Evolutionary conservation across 2,888 invertebrate genomes (phyloP), one percentile per base, ranked within the genome.

Genomic region (Aleiodes alternator): DNA sequence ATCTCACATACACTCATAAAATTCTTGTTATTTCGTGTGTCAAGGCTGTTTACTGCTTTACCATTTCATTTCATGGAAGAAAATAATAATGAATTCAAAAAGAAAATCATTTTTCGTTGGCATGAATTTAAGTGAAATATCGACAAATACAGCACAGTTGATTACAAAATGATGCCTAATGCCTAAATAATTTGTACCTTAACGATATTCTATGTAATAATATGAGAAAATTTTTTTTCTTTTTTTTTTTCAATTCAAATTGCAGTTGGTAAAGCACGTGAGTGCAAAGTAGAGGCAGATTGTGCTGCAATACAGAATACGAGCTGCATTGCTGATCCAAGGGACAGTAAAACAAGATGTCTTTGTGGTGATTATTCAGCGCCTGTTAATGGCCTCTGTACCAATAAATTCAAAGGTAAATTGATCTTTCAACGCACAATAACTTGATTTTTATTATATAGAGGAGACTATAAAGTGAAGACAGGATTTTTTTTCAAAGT

Each of bases 331-430:
- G 89, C 92, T 72, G 94, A 94, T 48, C 91, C 91, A 66, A 92
- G 91, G 80, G 94, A 94, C 82, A 90, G 91, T 1, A 91, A 91
- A 79, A 90, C 91, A 14, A 90, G 94, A 6, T 95, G 95, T 81
- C 91, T 94, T 0, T 95, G 95, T 78, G 94, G 94, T 0, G 94
- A 95, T 89, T 94, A 94, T 87, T 89, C 91, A 3, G 91, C 93
- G 0, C 94, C 95, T 0, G 87, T 91, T 8, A 94, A 94, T 81
- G 94, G 94, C 8, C 91, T 92, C 59, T 95, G 95, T 83, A 91
- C 91, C 59, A 91, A 92, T 70, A 92, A 92, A 80, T 43, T 43
- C 43, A 43, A 43, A 43, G 43, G 43, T 43, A 43, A 43, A 43
- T 34, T 34, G 5, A 34, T 34, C 34, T 34, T 34, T 2, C 4